Evolutionary conservation across 2,888 invertebrate species (phyloP), one percentile per base, ranked within the genome.

Genomic region (Netelia virgata): DNA sequence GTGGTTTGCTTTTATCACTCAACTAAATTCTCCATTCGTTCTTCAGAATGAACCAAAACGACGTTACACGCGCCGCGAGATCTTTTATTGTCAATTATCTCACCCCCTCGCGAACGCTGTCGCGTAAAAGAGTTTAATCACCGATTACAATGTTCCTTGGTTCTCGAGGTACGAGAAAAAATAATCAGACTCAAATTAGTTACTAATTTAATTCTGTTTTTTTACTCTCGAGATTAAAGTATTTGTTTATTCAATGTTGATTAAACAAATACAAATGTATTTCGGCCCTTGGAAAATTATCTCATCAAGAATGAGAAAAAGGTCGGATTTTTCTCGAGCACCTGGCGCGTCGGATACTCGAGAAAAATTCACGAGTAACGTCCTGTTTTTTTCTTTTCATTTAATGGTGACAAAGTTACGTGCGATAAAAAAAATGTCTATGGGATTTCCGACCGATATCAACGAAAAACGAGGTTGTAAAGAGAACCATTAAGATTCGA

Each of bases 121-220:
- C 14, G 43, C 28, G 72, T 57, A 28, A 72, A 73, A 43, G 18
- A 41, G 14, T 66, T 47, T n/a, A 53, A 63, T 73, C 53, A 10
- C 6, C n/a, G 1, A 53, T n/a, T 16, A 16, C n/a, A 53, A 53
- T 53, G 5, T 28, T 28, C 28, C 28, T 28, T 5, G 28, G 28
- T 28, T 5, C 6, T 28, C 28, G 28, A 28, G 9, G 11, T n/a
- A 57, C 8, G 20, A 69, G n/a, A 69, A 20, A 69, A 82, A 91
- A 90, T 87, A 94, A 95, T 72, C 94, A 94, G 88, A 95, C 94
- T 96, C 92, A 96, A 95, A 36, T 36, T 6, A 36, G 36, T 36
- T 36, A 36, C 5, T 1, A 6, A 36, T 36, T 36, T 6, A 36
- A 36, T 36, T 23, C 23, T 23, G 23, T 23, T 23, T 23, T 23